Evolutionary conservation across 2,113 vertebrate genomes (phyloP).

Genomic region (Uropsilus gracilis): DNA sequence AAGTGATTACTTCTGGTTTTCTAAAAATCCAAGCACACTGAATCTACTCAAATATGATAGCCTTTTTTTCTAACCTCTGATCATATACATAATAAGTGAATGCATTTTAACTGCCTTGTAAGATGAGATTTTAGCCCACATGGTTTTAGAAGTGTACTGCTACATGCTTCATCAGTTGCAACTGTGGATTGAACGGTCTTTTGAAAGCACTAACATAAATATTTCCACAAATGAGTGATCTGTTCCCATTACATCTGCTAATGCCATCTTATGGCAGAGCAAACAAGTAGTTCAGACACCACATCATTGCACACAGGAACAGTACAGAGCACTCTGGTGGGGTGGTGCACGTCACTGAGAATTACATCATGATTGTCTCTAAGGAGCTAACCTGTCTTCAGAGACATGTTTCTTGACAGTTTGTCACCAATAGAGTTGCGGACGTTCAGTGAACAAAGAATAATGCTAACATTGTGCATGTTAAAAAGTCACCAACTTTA

Average conservation of each 20-base stretch:
- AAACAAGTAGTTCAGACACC: conserved; percentile 84
- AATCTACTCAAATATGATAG: conserved; percentile 39
- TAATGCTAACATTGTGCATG: conserved; percentile 74
- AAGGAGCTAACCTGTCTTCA: conserved; percentile 83
- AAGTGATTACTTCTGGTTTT: conserved; percentile 32
- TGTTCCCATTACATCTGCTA: conserved; percentile 82
- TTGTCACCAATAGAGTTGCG: conserved; percentile 75
- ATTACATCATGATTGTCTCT: conserved; percentile 78
- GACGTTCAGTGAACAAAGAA: conserved; percentile 79
- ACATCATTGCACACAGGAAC: conserved; percentile 77
- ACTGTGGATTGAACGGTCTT: conserved; percentile 79
- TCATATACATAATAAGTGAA: conserved; percentile 41
- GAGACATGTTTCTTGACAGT: conserved; percentile 83
- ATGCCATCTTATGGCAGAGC: conserved; percentile 80
- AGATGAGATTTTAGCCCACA: conserved; percentile 76
- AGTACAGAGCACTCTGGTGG: conserved; percentile 68
- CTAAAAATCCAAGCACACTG: neutral
- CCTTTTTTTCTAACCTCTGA: conserved; percentile 39
- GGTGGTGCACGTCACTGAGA: conserved; percentile 64
- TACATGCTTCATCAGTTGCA: conserved; percentile 79
- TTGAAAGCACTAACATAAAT: conserved; percentile 83
- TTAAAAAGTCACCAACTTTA: conserved; percentile 76
- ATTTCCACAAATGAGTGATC: conserved; percentile 84
- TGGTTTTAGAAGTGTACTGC: conserved; percentile 76
- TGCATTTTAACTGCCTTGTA: conserved; percentile 66